Conservation (phyloP, 2,888 invertebrate species). For the Cosmia pyralina region DNA sequence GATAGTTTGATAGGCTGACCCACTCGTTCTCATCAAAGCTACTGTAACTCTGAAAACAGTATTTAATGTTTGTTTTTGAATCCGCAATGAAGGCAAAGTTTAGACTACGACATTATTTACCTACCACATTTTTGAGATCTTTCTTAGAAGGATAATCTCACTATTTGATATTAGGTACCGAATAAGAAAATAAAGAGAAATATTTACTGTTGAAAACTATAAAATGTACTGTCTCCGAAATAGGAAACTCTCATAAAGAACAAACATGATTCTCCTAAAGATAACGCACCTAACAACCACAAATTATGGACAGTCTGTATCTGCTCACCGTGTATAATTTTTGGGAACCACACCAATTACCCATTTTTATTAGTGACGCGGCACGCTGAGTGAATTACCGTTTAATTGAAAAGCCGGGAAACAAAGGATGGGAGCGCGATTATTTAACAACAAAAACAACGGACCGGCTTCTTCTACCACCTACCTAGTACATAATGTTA, state of each 20-base stretch:
- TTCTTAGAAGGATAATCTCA: too few relatives aligned
- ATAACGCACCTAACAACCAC: neutral
- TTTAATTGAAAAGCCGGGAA: slow-evolving; percentile 52
- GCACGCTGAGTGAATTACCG: slow-evolving; percentile 39
- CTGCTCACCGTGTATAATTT: slow-evolving; percentile 27
- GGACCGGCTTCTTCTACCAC: neutral
- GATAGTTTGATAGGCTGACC: neutral
- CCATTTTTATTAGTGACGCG: slow-evolving; percentile 33
- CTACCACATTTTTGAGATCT: too few relatives aligned
- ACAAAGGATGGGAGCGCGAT: slow-evolving; percentile 36
- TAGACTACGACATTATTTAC: too few relatives aligned
- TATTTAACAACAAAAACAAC: slow-evolving; percentile 43
- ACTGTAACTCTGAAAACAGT: neutral
- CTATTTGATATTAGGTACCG: too few relatives aligned
- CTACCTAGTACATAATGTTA: slow-evolving; percentile 12
- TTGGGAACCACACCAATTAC: slow-evolving; percentile 29
- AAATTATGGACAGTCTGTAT: slow-evolving; percentile 29
- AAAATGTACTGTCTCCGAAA: too few relatives aligned
- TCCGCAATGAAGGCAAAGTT: too few relatives aligned
- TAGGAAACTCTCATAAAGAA: neutral
- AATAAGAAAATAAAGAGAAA: too few relatives aligned
- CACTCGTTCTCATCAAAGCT: neutral
- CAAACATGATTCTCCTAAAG: neutral
- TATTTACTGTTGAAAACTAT: too few relatives aligned
- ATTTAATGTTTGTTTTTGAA: too few relatives aligned